Evolutionary conservation across 2,113 vertebrate species (phyloP).

Genomic region (Sitta europaea): DNA sequence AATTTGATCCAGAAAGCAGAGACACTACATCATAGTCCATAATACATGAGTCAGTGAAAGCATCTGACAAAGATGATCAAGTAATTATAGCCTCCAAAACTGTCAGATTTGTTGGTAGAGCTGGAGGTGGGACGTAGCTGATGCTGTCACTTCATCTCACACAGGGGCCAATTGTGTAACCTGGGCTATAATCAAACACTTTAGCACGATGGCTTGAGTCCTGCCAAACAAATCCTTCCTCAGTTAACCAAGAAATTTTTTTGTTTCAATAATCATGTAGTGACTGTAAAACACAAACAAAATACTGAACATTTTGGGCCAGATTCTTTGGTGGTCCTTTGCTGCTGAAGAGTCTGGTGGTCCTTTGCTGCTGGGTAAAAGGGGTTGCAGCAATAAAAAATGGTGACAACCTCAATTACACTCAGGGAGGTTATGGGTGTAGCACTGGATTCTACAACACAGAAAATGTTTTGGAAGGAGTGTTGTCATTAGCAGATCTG

Average conservation of each 20-base stretch:
- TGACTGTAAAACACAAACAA: background rate
- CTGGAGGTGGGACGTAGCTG: background rate
- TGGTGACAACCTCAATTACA: background rate
- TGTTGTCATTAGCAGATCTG: background rate
- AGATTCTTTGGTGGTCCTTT: background rate
- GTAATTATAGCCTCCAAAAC: constrained; percentile 5
- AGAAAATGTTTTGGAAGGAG: background rate
- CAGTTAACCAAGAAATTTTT: background rate
- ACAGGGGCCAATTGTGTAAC: background rate
- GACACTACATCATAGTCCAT: constrained; percentile 34
- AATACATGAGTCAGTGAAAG: constrained; percentile 22
- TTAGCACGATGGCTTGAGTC: background rate
- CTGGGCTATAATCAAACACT: background rate
- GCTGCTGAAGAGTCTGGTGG: background rate
- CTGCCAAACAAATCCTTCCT: background rate
- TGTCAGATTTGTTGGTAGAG: background rate
- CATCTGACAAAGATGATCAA: constrained; percentile 17
- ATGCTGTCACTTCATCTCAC: background rate
- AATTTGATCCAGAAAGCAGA: constrained; percentile 27
- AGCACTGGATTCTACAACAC: background rate
- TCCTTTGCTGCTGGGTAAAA: background rate
- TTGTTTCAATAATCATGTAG: background rate
- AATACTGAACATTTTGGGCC: background rate
- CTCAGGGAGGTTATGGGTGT: background rate
- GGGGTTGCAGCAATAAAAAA: background rate